Percentiles rank a stretch among this genome's conserved stretches.
phyloP scores from a whole-genome alignment of 2,113 vertebrate genomes.

The Acanthochromis polyacanthus region DNA sequence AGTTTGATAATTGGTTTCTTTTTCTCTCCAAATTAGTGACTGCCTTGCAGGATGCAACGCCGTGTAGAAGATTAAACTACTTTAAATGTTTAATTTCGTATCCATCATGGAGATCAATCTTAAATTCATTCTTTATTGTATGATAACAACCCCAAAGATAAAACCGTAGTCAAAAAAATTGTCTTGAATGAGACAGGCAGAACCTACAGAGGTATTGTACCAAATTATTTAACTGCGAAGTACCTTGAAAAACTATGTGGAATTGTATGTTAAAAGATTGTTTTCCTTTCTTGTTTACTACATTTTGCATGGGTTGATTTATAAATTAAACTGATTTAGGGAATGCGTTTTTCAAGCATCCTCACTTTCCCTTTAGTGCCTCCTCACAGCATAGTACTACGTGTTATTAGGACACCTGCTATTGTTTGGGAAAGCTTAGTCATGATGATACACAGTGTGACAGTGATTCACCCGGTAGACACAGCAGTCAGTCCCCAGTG shows the following conservation, averaged over 20 bases:
- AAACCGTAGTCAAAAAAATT: not conserved
- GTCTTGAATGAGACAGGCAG: not conserved
- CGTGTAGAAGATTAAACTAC: too few relatives aligned
- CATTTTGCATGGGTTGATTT: not conserved
- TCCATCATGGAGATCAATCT: not conserved
- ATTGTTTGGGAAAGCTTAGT: slow-evolving; percentile 5
- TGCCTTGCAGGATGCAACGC: too few relatives aligned
- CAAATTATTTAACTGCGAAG: not conserved
- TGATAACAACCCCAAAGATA: not conserved
- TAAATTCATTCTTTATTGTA: not conserved
- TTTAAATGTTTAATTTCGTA: not conserved
- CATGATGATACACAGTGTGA: not conserved
- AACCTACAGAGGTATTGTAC: not conserved
- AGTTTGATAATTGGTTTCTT: too few relatives aligned
- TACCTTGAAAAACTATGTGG: not conserved
- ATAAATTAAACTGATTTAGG: not conserved
- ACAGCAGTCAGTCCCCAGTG: not conserved
- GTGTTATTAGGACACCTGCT: not conserved
- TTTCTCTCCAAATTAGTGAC: too few relatives aligned
- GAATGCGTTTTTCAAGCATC: not conserved
- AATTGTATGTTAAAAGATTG: not conserved
- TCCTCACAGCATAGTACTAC: not conserved
- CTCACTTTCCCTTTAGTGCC: not conserved
- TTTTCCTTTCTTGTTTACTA: not conserved
- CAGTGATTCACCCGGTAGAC: not conserved